Evolutionary conservation across 2,113 vertebrate genomes (phyloP), one percentile per base, ranked within the genome.

Genomic region (Mobula birostris): DNA sequence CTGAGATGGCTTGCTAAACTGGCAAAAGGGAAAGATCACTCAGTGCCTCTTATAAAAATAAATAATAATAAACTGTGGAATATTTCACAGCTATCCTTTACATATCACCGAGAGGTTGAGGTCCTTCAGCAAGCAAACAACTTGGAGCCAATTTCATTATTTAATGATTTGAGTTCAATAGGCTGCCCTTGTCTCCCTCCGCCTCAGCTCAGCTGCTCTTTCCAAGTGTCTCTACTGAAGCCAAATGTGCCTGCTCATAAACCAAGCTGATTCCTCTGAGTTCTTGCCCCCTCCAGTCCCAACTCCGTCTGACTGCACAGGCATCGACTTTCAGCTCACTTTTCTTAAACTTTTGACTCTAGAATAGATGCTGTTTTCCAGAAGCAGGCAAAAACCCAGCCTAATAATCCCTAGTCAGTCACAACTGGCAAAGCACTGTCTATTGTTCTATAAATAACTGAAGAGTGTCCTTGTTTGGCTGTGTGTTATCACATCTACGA

Each of bases 1-100:
- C 58, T 17, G 85, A 66, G 82, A 61, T 29, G 82, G 48, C 82
- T 85, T 85, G 82, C 27, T 85, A 58, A 85, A 58, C 85, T 88
- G 85, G 85, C 85, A 66, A 90, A 90, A 66, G n/a, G 61, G 85
- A 90, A 68, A 90, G 85, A 90, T 90, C 85, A 90, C 61, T 90
- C 85, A 90, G 61, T 90, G 61, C 85, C 85, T 90, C 85, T 90
- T 90, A 90, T 63, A 66, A 90, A 90, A 90, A 90, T 90, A 90
- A 90, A 90, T 19, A 90, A 68, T 90, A 90, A 90, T 90, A 90
- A 90, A 90, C 85, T 66, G n/a, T 66, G 85, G 85, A 90, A 90
- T 90, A 61, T 90, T 90, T 90, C 85, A 90, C 85, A 68, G 85
- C 61, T 32, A 90, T 4, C 29, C 61, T 90, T 68, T 90, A 68